A percentile compares a stretch with the other conserved stretches of the same genome.
Conservation (phyloP, 2,113 vertebrate species). For the Brachypteracias leptosomus region DNA sequence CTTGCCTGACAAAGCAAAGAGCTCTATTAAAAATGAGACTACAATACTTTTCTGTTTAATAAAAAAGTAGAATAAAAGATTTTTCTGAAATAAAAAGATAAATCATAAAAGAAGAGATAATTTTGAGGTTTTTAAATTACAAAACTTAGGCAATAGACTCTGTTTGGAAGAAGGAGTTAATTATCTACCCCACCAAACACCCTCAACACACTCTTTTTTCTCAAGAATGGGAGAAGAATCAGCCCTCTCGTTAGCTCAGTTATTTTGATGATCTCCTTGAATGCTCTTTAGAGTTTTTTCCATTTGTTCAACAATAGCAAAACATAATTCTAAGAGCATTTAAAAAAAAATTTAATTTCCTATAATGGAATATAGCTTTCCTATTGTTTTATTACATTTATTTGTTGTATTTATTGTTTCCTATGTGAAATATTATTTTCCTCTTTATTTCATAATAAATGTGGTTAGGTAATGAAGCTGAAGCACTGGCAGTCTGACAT, state of each 20-base stretch:
- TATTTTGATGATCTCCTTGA: not conserved
- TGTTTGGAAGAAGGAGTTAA: not conserved
- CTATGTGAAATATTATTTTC: not conserved
- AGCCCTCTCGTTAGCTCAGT: not conserved
- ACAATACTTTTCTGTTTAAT: not conserved
- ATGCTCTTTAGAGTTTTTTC: not conserved
- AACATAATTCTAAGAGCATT: not conserved
- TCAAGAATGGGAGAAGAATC: not conserved
- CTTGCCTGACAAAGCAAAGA: not conserved
- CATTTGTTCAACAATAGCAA: not conserved
- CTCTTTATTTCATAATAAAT: not conserved
- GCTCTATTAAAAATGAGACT: not conserved
- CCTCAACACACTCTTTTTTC: not conserved
- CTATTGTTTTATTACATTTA: too few relatives aligned
- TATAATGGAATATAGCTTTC: not conserved
- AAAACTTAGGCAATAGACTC: not conserved
- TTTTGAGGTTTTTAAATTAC: not conserved
- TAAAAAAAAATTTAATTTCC: too few relatives aligned
- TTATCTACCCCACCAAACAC: not conserved
- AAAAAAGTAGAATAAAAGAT: not conserved
- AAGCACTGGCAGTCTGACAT: not conserved
- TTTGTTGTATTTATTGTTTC: too few relatives aligned
- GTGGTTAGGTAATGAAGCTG: not conserved
- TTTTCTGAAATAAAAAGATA: not conserved
- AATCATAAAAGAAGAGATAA: not conserved